Conservation (phyloP, 1,140 invertebrate species). For the Eciton burchellii region DNA sequence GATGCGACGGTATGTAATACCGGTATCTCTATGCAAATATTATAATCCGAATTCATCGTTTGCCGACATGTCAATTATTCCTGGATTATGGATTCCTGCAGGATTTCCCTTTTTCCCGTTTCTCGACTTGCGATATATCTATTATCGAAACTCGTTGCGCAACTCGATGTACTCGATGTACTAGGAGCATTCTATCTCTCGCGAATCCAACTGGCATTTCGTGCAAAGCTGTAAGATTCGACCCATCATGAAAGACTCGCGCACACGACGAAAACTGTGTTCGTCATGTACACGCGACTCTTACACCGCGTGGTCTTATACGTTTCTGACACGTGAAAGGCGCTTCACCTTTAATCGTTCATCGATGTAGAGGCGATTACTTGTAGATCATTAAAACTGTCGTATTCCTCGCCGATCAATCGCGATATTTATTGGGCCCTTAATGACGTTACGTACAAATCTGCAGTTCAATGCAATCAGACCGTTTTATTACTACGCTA, state of each 20-base stretch:
- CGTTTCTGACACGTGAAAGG: constrained; percentile 61
- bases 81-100: no score
- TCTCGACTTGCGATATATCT: constrained; percentile 2
- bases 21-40: constrained; percentile 28
- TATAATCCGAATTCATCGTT: constrained; percentile 6
- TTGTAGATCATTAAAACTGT: constrained; percentile 60
- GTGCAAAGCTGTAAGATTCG: constrained; percentile 21
- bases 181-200: constrained; percentile 32
- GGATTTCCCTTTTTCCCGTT: not conserved
- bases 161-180: no score
- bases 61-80: constrained; percentile 23
- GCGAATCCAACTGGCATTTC: constrained; percentile 37
- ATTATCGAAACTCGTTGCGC: constrained; percentile 15
- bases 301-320: not conserved
- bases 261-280: not conserved
- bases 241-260: constrained; percentile 25
- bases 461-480: not conserved
- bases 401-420: constrained; percentile 57
- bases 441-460: constrained; percentile 1
- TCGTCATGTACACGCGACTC: not conserved
- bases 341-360: constrained; percentile 65
- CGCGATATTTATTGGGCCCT: constrained; percentile 52
- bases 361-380: constrained; percentile 54
- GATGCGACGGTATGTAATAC: not conserved
- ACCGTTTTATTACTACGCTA: constrained; percentile 22